Base-by-base conservation (phyloP, 2,888 invertebrate species). In the Sisyra terminalis region DNA sequence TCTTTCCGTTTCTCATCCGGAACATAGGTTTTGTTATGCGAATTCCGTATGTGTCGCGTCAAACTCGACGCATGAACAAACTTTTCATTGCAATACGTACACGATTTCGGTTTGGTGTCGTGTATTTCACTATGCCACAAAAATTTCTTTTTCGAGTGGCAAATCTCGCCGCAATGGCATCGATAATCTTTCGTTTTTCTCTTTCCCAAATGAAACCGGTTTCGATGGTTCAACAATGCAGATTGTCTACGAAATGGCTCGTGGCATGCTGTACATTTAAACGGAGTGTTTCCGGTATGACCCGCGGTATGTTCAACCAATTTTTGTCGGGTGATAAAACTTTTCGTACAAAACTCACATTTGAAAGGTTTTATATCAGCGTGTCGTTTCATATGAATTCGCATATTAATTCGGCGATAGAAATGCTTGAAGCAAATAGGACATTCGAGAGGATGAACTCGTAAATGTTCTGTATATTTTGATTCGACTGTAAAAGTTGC, bases 91-190 rank as follows among this genome's bases (percentile, higher is more conserved):
- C 90, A 90, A 57, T 82, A 78, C 3, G 74, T 73, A 61, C 90
- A 90, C 37, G 84, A 77, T 60, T 86, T 84, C 29, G 88, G 87
- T 56, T 78, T 76, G 18, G 73, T 67, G 46, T 83, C 85, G 64
- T 89, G 89, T 3, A 80, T 81, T 63, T 88, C 88, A 54, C 78
- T 75, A 64, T 90, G 89, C 84, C 87, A 86, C 3, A 73, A 73
- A 50, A 87, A 71, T 60, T 86, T 86, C 50, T 84, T 84, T 56
- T 80, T 79, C 41, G 87, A 83, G 54, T 83, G 84, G 61, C 85
- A 75, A 45, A 86, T 75, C 50, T 80, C 79, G 32, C 87, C 86
- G 61, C 87, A 87, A 46, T 73, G 71, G 56, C 83, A 83, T 49
- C 82, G 76, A 57, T 70, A 81, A 58, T 83, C 83, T 57, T 75